Evolutionary conservation across 2,113 vertebrate genomes (phyloP), one percentile per base, ranked within the genome.

Genomic region (Albula glossodonta): DNA sequence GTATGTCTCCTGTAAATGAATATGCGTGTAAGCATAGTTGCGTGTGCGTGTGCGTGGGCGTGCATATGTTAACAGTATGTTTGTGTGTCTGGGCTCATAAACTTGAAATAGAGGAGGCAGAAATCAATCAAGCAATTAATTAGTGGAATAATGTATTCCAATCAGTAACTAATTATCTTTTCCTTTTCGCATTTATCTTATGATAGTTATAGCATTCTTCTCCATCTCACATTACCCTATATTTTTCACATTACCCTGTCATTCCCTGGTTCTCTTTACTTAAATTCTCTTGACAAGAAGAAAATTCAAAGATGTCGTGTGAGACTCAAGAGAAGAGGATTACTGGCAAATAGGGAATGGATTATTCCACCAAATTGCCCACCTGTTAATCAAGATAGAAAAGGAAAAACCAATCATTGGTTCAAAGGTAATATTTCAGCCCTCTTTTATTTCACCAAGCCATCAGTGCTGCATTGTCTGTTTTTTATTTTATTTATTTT

Each of bases 31-130:
- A 48, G 74, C 82, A 19, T 80, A 70, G 5, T 51, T 80, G 51
- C 15, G 50, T 74, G 48, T 80, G 52, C 12, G 2, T 87, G 57
- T 70, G 22, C 52, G 41, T 83, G 74, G 57, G 81, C 81, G 80
- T 70, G 50, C 85, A 22, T 78, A 56, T 83, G n/a, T n/a, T n/a
- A n/a, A n/a, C n/a, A n/a, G n/a, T n/a, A 15, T 87, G 70, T 83
- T 25, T 48, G 7, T 56, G 53, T 56, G 53, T 3, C 31, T 60
- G 11, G 11, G 56, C 56, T 60, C 11, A 15, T 60, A 60, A 11
- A 60, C 56, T 60, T 15, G 8, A 60, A 60, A 15, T 60, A 60
- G 8, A 60, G 17, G 60, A 66, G 60, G 60, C 0, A 66, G 17
- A 66, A 66, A 66, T 66, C 60, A 66, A 66, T 66, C 17, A 66